These are phyloP conservation scores for Pyrocephalus nanus DNA, from an alignment of 2,797 vertebrate species.

Conservation along the genomic window DNA sequence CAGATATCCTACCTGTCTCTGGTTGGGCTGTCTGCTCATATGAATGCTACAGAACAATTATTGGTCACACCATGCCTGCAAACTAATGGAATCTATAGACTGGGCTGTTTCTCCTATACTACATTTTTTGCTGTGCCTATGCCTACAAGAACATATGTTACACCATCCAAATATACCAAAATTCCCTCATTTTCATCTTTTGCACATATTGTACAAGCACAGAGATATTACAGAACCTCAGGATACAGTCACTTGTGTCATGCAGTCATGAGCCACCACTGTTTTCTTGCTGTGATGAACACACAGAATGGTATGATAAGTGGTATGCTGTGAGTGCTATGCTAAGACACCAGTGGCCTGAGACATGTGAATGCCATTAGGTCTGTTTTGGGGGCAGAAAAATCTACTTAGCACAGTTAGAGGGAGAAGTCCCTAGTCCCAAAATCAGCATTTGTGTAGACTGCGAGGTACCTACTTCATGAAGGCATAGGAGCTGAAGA, in stretches of 20 bases:
- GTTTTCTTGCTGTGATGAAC: background rate
- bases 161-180: background rate
- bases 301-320: fast-evolving
- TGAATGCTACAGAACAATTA: background rate
- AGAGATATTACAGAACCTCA: background rate
- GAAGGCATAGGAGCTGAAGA: background rate
- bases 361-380: fast-evolving
- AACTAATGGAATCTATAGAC: background rate
- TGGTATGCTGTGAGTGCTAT: background rate
- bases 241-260: background rate
- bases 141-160: background rate
- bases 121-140: fast-evolving
- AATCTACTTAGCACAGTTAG: background rate
- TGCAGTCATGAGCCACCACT: background rate
- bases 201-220: background rate
- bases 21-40: background rate
- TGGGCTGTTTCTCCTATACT: background rate
- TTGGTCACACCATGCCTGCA: background rate
- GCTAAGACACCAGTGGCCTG: background rate
- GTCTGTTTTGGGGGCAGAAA: background rate
- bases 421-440: background rate
- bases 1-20: background rate
- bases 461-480: background rate
- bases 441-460: background rate
- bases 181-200: background rate